Evolutionary conservation across 2,113 vertebrate genomes (phyloP), one percentile per base, ranked within the genome.

Genomic region (Amia ocellicauda): DNA sequence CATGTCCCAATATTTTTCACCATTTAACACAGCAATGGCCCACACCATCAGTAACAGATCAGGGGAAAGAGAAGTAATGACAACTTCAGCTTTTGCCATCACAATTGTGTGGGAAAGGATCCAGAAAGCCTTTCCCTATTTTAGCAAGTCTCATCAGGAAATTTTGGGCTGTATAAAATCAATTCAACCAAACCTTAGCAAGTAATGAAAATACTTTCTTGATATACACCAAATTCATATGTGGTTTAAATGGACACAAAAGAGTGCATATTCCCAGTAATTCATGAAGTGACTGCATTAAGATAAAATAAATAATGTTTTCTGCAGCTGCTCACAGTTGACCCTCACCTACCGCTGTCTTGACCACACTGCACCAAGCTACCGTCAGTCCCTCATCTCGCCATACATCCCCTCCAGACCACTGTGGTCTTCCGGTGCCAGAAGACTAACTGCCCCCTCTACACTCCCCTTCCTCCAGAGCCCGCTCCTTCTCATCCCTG

Each of bases 31-130:
- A 66, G 62, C 52, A 51, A 62, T 74, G 69, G 79, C 69, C 70
- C 9, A 68, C 69, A 73, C 68, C 88, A 88, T 87, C 81, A 86
- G 78, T 77, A 79, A 73, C 85, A 88, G 81, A 80, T 72, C 71
- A 36, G 69, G 69, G 77, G 77, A 81, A 74, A 71, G 63, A 40
- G 71, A 74, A 81, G 71, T 70, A 76, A 36, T 3, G n/a, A 42
- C 47, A 69, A 42, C 7, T 11, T 43, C 56, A 17, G 57, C 29
- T 62, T 56, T 53, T n/a, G 23, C 29, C 45, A 42, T 53, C 49
- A 23, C 66, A 24, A 28, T 24, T 27, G 27, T 24, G 16, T 24
- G 16, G 26, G 24, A 55, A 56, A 4, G 22, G 22, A 7, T 22
- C 26, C 19, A 14, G 53, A 40, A 45, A 53, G 28, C 58, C 19